phyloP scores from a whole-genome alignment of 2,113 vertebrate genomes.

The Oryzias melastigma region DNA sequence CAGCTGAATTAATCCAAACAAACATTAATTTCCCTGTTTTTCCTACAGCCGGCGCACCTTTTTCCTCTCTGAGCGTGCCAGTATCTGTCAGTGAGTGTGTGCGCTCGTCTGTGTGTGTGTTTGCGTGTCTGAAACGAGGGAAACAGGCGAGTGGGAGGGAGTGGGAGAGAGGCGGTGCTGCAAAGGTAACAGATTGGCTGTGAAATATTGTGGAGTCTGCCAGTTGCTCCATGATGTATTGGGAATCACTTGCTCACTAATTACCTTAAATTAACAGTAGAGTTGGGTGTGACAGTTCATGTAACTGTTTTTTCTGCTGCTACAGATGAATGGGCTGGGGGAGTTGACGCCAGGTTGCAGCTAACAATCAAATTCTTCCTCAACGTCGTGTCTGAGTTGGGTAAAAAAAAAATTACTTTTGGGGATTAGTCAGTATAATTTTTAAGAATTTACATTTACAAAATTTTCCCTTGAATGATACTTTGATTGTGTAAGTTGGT shows the following conservation, averaged over 20 bases:
- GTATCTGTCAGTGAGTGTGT: constrained; percentile 2
- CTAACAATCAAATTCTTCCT: constrained; percentile 78
- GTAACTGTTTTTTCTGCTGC: constrained; percentile 81
- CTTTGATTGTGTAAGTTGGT: constrained; percentile 4
- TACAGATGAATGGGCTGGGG: constrained; percentile 79
- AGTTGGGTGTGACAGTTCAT: constrained; percentile 82
- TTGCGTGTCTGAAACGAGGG: constrained; percentile 37
- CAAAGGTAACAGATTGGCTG: constrained; percentile 74
- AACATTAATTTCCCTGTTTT: not conserved
- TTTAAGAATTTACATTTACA: constrained; percentile 17
- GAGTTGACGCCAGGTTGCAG: constrained; percentile 71
- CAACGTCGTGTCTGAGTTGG: constrained; percentile 44
- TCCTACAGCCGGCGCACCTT: constrained; percentile 3
- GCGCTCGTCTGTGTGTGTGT: constrained; percentile 24
- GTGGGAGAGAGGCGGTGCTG: constrained; percentile 34
- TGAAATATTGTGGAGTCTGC: constrained; percentile 80
- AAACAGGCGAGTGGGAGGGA: constrained; percentile 20
- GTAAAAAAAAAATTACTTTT: constrained; percentile 22
- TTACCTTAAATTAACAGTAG: constrained; percentile 86
- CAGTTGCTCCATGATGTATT: constrained; percentile 80
- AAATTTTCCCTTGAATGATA: constrained; percentile 10
- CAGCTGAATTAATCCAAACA: not conserved
- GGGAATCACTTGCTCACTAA: constrained; percentile 82
- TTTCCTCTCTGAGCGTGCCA: not conserved
- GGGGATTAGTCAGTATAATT: too few species aligned